Base-by-base conservation (phyloP, 1,140 invertebrate genomes). In the Eciton burchellii region DNA sequence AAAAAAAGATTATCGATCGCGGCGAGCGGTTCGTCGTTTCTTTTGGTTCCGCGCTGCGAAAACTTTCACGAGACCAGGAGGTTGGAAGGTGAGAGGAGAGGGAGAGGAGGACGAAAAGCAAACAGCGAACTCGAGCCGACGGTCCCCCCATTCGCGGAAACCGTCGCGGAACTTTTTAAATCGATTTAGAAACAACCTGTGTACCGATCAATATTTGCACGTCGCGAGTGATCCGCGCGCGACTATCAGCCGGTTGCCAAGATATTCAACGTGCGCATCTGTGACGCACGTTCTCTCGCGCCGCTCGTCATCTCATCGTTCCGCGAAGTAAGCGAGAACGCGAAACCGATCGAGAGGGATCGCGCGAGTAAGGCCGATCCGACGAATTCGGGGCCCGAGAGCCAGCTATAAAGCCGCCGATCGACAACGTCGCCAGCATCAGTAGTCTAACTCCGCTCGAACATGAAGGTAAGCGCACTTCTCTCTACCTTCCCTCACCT, bases 401-500 rank as follows among this genome's bases (percentile, higher is more conserved):
- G n/a, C 21, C 29, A 73, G 72, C 83, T 91, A 91, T 91, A 91
- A 91, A 89, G 65, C 84, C 74, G 82, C 70, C 83, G 84, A 88
- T 83, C 89, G 60, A 6, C 29, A 35, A 9, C 56, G 62, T 45
- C 52, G 63, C 9, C 73, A 85, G 84, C 87, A 89, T 91, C 90
- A 91, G 89, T 91, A 81, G 52, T 60, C 60, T 77, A 89, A 83
- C 82, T 83, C 65, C 62, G 66, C 74, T 83, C 73, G 19, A 81
- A 85, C 76, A 91, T 91, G 90, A 91, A 91, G 90, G 90, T 91
- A 91, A 90, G 83, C 57, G 9, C 14, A 14, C 14, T 71, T 77
- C 43, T 76, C 41, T 47, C 14, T 43, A n/a, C n/a, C 0, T 56
- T 3, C 19, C 2, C 8, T 85, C 41, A 14, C 19, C 11, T 26